A percentile compares a stretch with the other conserved stretches of the same genome.
Conservation (phyloP, 2,888 invertebrate genomes). For the Tromatobia lineatoria region DNA sequence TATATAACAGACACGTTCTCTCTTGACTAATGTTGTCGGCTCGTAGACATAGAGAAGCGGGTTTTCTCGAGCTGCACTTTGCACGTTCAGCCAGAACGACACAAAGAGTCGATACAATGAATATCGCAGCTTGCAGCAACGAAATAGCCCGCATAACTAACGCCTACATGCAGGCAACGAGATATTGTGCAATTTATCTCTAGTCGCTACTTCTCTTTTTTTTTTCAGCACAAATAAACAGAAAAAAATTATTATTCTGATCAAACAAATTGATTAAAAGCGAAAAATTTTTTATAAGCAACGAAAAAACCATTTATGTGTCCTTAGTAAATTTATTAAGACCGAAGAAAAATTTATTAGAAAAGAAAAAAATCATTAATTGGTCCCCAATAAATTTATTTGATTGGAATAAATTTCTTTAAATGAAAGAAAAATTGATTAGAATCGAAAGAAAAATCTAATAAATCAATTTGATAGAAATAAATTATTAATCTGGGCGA, state of each 20-base stretch:
- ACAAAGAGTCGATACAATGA: conserved; percentile 54
- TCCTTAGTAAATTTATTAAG: too few relatives aligned
- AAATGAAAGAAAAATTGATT: too few relatives aligned
- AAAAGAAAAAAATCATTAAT: too few relatives aligned
- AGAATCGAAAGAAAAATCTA: too few relatives aligned
- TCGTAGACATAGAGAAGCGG: background rate
- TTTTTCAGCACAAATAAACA: background rate
- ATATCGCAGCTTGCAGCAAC: conserved; percentile 1
- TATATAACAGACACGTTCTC: conserved; percentile 29
- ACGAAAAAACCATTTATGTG: too few relatives aligned
- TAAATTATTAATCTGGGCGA: too few relatives aligned
- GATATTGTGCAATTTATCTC: conserved; percentile 52
- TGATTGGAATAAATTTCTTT: too few relatives aligned
- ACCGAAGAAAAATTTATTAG: too few relatives aligned
- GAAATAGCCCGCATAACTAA: conserved; percentile 47
- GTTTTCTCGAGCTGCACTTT: conserved; percentile 30
- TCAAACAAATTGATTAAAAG: background rate
- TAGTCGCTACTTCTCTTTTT: conserved; percentile 14
- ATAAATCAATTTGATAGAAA: too few relatives aligned
- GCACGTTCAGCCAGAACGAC: background rate
- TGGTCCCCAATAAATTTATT: too few relatives aligned
- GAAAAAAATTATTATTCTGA: background rate
- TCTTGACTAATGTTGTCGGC: background rate
- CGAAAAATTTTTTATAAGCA: too few relatives aligned
- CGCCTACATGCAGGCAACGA: conserved; percentile 45